Base-by-base conservation (phyloP, 1,140 invertebrate species). In the Rhizoglyphus robini region DNA sequence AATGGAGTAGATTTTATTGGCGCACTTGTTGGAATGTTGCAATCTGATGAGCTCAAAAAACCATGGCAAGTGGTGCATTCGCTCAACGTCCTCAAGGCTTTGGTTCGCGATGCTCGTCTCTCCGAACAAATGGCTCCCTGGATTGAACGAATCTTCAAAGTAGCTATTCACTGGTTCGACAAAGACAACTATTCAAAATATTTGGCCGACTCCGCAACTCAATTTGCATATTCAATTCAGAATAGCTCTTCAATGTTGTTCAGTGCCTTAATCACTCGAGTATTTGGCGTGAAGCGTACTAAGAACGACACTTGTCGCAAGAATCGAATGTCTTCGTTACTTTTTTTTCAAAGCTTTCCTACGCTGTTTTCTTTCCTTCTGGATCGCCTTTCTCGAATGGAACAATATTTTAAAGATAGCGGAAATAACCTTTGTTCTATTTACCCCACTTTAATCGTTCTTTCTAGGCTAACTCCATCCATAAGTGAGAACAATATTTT, bases 231-330 rank as follows among this genome's bases (percentile, higher is more conserved):
- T 63, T 41, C 65, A 25, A 72, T 80, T 1, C 79, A 88, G 61
- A 97, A 96, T 76, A 85, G 90, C 0, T 84, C 88, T 0, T 90
- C 90, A 0, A 76, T 96, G 23, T 75, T 96, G 34, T 87, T 91
- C 69, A 84, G 86, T 69, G 81, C 89, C 1, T 76, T 97, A n/a
- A 83, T 94, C 67, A 86, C 83, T 25, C 79, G 91, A 70, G 85
- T 92, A 65, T 95, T 97, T 80, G 92, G 92, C 18, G 91, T 94
- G 0, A 85, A 86, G 70, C 79, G 87, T 64, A 82, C 84, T 65
- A 83, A 87, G 74, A 76, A 70, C 32, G 79, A 85, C 67, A 74
- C 86, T 29, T 82, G 81, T 51, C 79, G 83, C 20, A 83, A 88
- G 67, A 93, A 94, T 76, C 83, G 82, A 69, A 77, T 82, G 73